Evolutionary conservation across 2,797 vertebrate species (phyloP), one percentile per base, ranked within the genome.

Genomic region (Sebastes taczanowskii): DNA sequence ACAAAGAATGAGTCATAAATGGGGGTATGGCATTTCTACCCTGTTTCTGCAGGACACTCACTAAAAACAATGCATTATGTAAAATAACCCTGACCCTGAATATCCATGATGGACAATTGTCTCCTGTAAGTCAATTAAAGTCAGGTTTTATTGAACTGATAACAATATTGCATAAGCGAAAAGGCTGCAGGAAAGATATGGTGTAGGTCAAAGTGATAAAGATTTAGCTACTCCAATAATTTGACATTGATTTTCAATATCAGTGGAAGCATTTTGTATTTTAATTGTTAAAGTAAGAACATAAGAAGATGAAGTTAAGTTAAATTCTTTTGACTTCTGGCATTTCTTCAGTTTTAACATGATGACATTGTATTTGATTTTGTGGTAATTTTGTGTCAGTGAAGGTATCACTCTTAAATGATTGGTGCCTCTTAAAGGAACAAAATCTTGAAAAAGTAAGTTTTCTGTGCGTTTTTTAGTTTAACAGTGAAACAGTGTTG

Each of bases 61-160:
- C n/a, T 55, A 27, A 35, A 38, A 32, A 18, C 25, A 7, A 20
- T 23, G 13, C 4, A n/a, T 22, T 14, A 53, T 32, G 27, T 32
- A 18, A n/a, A 16, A 42, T 58, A 53, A 27, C 30, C 20, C 18
- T 42, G 35, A 59, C 23, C 7, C 14, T 62, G 13, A 32, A 56
- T 18, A 38, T 16, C 23, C 2, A 30, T 27, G n/a, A 14, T 27
- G n/a, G 16, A 42, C 61, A 34, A 3, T 46, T 42, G 46, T 25
- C 42, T 59, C 16, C 7, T 25, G n/a, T 56, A 8, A 10, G 27
- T 14, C 27, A 52, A 22, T 76, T 11, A 27, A 35, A 49, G 16
- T 65, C 61, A 66, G 29, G 29, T 35, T 66, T 58, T 79, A 61
- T 68, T 38, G 56, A 68, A 52, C 56, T 68, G 64, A 52, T 68